These are phyloP conservation scores for Zoroaster sp. DNA, from an alignment of 53 echinoderm and acorn worm genomes.

Conservation along the genomic window DNA sequence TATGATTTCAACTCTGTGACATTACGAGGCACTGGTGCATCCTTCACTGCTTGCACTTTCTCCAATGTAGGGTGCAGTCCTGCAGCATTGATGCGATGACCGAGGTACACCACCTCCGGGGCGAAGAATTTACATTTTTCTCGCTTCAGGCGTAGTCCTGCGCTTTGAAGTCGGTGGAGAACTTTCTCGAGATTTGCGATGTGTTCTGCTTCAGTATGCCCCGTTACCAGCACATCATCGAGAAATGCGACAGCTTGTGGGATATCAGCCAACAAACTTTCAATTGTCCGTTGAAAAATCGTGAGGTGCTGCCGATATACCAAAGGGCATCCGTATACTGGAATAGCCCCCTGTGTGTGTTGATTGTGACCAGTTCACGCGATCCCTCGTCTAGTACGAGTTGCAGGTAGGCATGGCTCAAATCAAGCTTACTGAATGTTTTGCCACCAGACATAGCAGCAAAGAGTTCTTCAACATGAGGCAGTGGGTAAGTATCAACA, in stretches of 20 bases:
- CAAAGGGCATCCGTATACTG: constrained; percentile 58
- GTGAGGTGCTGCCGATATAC: constrained; percentile 70
- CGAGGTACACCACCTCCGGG: too few relatives aligned
- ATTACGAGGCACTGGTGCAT: too few relatives aligned
- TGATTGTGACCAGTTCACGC: constrained; percentile 62
- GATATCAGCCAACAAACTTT: constrained; percentile 8
- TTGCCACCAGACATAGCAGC: too few relatives aligned
- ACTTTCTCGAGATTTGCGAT: constrained; percentile 8
- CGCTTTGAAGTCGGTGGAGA: background rate
- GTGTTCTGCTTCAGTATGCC: constrained; percentile 45
- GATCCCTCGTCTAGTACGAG: constrained; percentile 49
- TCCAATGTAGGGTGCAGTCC: too few relatives aligned
- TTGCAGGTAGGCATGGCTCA: constrained; percentile 58
- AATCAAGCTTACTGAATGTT: constrained; percentile 70
- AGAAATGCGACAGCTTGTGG: constrained; percentile 43
- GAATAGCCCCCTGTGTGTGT: constrained; percentile 61
- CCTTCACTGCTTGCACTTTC: too few relatives aligned
- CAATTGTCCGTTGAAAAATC: constrained; percentile 57
- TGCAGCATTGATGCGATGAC: too few relatives aligned
- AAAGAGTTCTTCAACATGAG: constrained; percentile 66
- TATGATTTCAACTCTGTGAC: too few relatives aligned
- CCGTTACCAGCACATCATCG: constrained; percentile 61
- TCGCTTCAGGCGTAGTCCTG: constrained; percentile 26
- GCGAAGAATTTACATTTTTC: constrained; percentile 47
- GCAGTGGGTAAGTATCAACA: constrained; percentile 61